Base-by-base conservation (phyloP, 2,888 invertebrate genomes). In the Heliconius ethilla region DNA sequence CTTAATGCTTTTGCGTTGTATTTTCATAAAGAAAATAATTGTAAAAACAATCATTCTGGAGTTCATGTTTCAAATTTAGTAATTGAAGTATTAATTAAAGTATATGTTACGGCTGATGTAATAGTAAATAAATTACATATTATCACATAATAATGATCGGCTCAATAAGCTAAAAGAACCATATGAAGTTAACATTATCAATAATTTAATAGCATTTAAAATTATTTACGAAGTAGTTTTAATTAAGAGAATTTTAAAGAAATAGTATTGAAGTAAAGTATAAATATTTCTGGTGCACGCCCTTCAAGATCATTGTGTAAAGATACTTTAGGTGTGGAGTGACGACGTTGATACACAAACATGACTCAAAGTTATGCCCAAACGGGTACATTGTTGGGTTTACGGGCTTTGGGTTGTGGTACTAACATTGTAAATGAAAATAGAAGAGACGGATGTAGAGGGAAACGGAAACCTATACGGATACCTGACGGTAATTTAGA, bases 341-440 rank as follows among this genome's bases (percentile, higher is more conserved):
- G 81, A 79, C 77, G 81, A 79, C 80, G 80, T 75, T 65, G 75
- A 75, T 78, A 70, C 33, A 78, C 80, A 80, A 79, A 81, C 78
- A 80, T 80, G 70, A 79, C 45, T 76, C 77, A 75, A 80, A 76
- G 79, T 76, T 72, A 81, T 76, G 73, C 76, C 75, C 65, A 7
- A 67, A 70, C 70, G 67, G 66, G 70, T 76, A 78, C 65, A 75
- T 40, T 62, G 75, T 63, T 67, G 51, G 45, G 51, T 74, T 15
- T 67, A 51, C 66, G 22, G 67, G 37, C 33, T 73, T 73, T 65
- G 29, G 27, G 37, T 66, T 37, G 37, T 73, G 22, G 37, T 73
- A 59, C 6, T 18, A 37, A 55, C 9, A 75, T 62, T 27, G 25
- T 62, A 15, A 27, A 62, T 62, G 10, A 59, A 51, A 18, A 33